Conservation (phyloP, 2,888 invertebrate genomes). For the Amiota mariae region DNA sequence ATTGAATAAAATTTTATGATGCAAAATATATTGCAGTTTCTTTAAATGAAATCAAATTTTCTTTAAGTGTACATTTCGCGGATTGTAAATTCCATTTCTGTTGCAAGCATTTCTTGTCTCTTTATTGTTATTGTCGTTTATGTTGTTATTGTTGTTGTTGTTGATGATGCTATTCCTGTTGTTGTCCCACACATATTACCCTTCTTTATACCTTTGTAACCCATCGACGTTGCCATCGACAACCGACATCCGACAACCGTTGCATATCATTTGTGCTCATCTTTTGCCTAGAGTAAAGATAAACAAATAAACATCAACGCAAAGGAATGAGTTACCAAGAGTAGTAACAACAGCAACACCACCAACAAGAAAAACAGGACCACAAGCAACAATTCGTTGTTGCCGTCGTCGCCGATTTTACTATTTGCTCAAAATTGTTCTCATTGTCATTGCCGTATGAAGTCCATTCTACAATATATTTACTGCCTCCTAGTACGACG, state of each 20-base stretch:
- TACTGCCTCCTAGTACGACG: neutral
- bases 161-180: neutral
- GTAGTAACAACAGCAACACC: neutral
- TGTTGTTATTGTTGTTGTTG: no score
- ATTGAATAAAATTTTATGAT: no score
- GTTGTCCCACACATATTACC: neutral
- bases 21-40: no score
- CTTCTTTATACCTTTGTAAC: no score
- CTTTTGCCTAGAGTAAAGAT: constrained; percentile 39
- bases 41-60: neutral
- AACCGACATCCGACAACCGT: neutral
- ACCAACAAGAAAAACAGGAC: neutral
- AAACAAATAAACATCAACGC: constrained; percentile 26
- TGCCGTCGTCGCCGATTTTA: no score
- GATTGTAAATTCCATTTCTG: constrained; percentile 27
- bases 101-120: constrained; percentile 46
- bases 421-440: neutral
- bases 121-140: neutral
- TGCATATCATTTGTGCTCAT: constrained; percentile 67
- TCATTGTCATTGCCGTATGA: constrained; percentile 22
- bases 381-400: neutral
- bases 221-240: no score
- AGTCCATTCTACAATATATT: neutral
- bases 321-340: constrained; percentile 26
- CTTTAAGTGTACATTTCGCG: neutral